A percentile compares a stretch with the other conserved stretches of the same genome.
Evolutionary conservation across 2,888 invertebrate genomes (phyloP).

Genomic region (Colostygia pectinataria): DNA sequence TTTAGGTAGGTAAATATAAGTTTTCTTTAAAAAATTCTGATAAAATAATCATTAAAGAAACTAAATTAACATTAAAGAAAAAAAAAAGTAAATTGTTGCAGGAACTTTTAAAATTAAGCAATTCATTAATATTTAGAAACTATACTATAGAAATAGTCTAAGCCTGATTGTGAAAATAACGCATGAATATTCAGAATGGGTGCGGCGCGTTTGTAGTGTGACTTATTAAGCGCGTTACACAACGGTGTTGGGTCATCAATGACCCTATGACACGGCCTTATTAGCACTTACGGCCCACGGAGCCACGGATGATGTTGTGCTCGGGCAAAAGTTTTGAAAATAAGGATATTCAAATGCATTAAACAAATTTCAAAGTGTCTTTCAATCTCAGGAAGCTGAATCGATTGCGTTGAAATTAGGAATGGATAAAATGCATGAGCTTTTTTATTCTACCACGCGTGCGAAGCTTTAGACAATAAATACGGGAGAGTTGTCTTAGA

Average conservation of each 20-base stretch:
- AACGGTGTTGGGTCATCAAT: constrained; percentile 42
- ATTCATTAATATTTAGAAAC: too few species aligned
- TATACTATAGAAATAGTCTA: background rate
- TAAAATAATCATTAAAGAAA: too few species aligned
- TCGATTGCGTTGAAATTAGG: too few species aligned
- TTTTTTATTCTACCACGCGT: too few species aligned
- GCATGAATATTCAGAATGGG: constrained; percentile 25
- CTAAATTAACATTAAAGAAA: too few species aligned
- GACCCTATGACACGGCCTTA: constrained; percentile 51
- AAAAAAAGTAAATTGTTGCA: too few species aligned
- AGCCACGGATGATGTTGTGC: constrained; percentile 9
- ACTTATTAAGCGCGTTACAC: constrained; percentile 48
- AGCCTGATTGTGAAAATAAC: constrained; percentile 3
- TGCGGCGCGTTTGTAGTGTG: constrained; percentile 26
- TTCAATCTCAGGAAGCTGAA: background rate
- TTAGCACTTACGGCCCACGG: constrained; percentile 42
- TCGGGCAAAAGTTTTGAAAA: too few species aligned
- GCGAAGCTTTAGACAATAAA: too few species aligned
- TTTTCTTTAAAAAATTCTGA: too few species aligned
- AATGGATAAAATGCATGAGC: too few species aligned
- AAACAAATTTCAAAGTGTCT: constrained; percentile 21
- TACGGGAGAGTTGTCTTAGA: constrained; percentile 7
- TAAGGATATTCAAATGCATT: constrained; percentile 19
- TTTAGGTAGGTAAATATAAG: too few species aligned
- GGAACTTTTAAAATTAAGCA: too few species aligned